Conservation (phyloP, 2,797 vertebrate genomes). For the Poeciliopsis paucimaculata region DNA sequence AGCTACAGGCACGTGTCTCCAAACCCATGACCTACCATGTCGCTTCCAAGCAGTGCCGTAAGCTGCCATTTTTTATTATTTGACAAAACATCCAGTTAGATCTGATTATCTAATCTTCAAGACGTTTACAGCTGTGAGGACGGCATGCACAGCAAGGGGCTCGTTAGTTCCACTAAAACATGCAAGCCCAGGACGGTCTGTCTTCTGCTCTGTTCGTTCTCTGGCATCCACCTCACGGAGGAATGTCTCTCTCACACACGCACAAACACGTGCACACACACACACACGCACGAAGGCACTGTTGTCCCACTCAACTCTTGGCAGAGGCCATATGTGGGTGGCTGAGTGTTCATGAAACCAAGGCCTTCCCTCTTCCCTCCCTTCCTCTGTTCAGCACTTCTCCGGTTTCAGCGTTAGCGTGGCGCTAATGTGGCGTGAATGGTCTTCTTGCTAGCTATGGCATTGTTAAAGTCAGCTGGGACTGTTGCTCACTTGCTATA, state of each 20-base stretch:
- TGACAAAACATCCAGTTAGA: constrained; percentile 55
- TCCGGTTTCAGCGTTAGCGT: constrained; percentile 65
- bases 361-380: constrained; percentile 61
- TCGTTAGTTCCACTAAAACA: constrained; percentile 65
- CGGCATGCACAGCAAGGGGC: constrained; percentile 49
- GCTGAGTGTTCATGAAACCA: constrained; percentile 76
- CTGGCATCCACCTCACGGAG: constrained; percentile 70
- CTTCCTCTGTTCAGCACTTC: constrained; percentile 57
- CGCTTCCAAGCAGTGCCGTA: constrained; percentile 29
- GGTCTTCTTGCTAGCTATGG: constrained; percentile 70
- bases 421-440: constrained; percentile 56
- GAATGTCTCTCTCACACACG: constrained; percentile 63
- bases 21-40: constrained; percentile 4
- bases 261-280: constrained; percentile 27
- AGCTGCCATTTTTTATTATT: constrained; percentile 17
- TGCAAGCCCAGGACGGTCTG: constrained; percentile 69
- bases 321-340: constrained; percentile 72
- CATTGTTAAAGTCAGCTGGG: constrained; percentile 81
- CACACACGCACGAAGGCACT: constrained; percentile 30
- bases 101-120: constrained; percentile 52
- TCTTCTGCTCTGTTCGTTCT: constrained; percentile 60
- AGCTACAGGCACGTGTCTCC: constrained; percentile 33
- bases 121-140: constrained; percentile 64
- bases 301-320: constrained; percentile 67
- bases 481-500: constrained; percentile 76